Evolutionary conservation across 53 echinoderm and acorn worm genomes (phyloP).

Genomic region (Apostichopus leukothele): DNA sequence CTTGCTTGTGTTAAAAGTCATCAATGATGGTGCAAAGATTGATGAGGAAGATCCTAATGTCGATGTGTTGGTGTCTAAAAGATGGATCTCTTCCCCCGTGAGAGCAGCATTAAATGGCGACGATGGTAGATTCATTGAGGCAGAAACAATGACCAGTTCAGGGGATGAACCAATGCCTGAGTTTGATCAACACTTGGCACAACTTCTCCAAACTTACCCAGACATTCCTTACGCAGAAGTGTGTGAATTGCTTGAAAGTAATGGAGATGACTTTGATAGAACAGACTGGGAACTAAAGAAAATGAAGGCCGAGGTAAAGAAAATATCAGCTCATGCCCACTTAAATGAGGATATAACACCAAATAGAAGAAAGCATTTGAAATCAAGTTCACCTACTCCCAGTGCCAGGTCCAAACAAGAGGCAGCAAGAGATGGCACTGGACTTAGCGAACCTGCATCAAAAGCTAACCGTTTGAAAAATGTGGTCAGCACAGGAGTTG

Average conservation of each 20-base stretch:
- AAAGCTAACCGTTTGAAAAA: neutral
- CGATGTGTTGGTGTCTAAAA: neutral
- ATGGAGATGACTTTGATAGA: neutral
- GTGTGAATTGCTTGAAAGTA: conserved; percentile 19
- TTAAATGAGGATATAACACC: neutral
- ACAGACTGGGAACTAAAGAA: conserved; percentile 8
- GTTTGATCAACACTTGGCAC: conserved; percentile 18
- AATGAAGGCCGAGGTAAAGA: neutral
- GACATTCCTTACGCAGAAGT: conserved; percentile 16
- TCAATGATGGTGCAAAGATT: neutral
- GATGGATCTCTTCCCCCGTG: neutral
- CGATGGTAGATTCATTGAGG: neutral
- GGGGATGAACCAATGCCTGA: neutral
- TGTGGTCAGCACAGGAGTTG: neutral
- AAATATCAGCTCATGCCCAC: no score
- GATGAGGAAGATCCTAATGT: conserved; percentile 16
- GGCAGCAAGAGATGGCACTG: no score
- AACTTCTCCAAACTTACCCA: neutral
- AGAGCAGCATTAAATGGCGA: neutral
- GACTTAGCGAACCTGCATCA: no score
- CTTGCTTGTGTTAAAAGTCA: conserved; percentile 8
- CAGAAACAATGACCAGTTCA: neutral
- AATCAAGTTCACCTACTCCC: no score
- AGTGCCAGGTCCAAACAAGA: no score
- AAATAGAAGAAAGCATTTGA: neutral